Evolutionary conservation across 2,888 invertebrate genomes (phyloP).

Genomic region (Lasioglossum lativentre): DNA sequence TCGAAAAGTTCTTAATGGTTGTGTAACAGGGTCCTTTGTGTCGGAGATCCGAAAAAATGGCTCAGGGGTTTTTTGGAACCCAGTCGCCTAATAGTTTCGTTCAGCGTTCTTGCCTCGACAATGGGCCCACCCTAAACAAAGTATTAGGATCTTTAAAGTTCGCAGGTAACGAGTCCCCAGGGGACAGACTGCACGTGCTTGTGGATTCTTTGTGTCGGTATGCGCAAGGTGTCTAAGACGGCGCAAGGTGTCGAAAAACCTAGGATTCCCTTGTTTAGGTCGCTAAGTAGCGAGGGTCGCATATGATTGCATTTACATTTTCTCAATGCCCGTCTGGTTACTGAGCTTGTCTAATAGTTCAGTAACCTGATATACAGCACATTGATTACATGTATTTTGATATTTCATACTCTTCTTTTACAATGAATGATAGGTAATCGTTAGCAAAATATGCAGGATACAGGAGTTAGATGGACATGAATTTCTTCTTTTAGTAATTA

Average conservation of each 20-base stretch:
- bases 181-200: constrained; percentile 70
- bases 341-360: not conserved
- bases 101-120: constrained; percentile 38
- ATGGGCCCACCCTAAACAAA: constrained; percentile 61
- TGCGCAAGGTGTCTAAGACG: constrained; percentile 69
- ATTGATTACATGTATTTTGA: not conserved
- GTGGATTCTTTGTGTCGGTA: constrained; percentile 62
- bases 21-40: not conserved
- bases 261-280: constrained; percentile 31
- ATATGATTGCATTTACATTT: constrained; percentile 22
- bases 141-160: constrained; percentile 70
- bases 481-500: not conserved
- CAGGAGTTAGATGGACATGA: no score
- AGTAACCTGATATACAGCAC: not conserved
- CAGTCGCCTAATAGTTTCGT: constrained; percentile 45
- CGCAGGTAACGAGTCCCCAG: constrained; percentile 73
- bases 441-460: not conserved
- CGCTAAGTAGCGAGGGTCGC: constrained; percentile 34
- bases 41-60: not conserved
- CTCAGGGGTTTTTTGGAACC: not conserved
- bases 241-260: constrained; percentile 68
- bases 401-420: not conserved
- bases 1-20: not conserved
- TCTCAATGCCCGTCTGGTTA: not conserved
- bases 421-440: not conserved